Base-by-base conservation (phyloP, 1,140 invertebrate species). In the Drosophila hydei region DNA sequence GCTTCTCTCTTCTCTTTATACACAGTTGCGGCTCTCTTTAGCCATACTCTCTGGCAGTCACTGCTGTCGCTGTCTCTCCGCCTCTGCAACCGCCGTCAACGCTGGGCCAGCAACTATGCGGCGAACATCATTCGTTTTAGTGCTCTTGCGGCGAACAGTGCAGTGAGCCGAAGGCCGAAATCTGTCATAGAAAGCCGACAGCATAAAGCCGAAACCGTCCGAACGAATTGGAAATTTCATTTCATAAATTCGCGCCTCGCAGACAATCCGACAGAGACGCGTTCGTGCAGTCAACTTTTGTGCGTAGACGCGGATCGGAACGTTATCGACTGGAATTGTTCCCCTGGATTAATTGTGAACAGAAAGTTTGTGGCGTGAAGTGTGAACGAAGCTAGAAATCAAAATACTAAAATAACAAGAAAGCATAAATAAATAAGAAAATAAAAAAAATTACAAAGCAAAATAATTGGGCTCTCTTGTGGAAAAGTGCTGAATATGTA, bases 401-500 rank as follows among this genome's bases (percentile, higher is more conserved):
- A 48, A 59, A 74, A 43, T 33, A 33, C 30, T 33, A 33, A 33
- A 33, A 33, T 33, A 33, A 33, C 30, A 33, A 30, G 9, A 6
- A 14, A 38, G 12, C 6, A 40, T n/a, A 40, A 40, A 40, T 12
- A 40, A n/a, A 40, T 11, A 38, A 14, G 3, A 56, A 64, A 71
- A 50, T 43, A 59, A 48, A 61, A 63, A 2, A 23, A 23, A 33
- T 0, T 42, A 68, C 54, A 52, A 45, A 63, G 75, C 43, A 42
- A 63, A 61, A 59, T 55, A 50, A 59, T 62, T 62, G 61, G 5
- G 30, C 9, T 33, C 30, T 33, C 9, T 33, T 33, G 30, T 33
- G 30, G 51, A 70, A 77, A 88, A 80, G 81, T 87, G 81, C 81
- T 87, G 81, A 87, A 65, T 59, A 52, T 75, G 63, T 50, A 50